Percentiles rank a stretch among this genome's conserved stretches.
Conservation (phyloP, 2,888 invertebrate genomes). For the Acheta domesticus region DNA sequence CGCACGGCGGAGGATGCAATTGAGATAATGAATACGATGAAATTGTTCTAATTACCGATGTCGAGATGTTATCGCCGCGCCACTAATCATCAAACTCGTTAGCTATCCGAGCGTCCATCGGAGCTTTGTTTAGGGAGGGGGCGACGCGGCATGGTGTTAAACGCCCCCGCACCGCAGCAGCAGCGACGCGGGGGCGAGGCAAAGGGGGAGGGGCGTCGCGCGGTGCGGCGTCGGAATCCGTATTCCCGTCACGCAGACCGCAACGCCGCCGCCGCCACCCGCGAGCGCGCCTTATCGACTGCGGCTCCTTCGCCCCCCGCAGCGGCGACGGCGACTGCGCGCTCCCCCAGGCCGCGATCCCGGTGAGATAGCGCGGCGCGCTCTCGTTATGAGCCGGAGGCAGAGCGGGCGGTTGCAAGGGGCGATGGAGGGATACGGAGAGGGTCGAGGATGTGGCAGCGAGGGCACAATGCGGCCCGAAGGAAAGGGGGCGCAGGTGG, state of each 20-base stretch:
- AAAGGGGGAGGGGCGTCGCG: neutral
- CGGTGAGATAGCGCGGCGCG: neutral
- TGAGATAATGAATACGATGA: constrained; percentile 18
- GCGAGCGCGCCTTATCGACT: constrained; percentile 4
- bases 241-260: neutral
- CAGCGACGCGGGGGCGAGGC: neutral
- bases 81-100: neutral
- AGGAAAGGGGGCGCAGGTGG: neutral
- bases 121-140: neutral
- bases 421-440: neutral
- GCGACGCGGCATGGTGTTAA: neutral
- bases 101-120: neutral
- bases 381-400: neutral
- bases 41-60: constrained; percentile 18
- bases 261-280: neutral
- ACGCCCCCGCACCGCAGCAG: neutral
- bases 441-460: neutral
- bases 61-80: neutral
- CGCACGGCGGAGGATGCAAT: neutral
- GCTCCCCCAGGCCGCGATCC: neutral
- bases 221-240: neutral
- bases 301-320: neutral
- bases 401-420: too few relatives aligned
- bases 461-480: neutral
- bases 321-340: neutral